Evolutionary conservation across 2,113 vertebrate genomes (phyloP), one percentile per base, ranked within the genome.

Genomic region (Nannospalax galili): DNA sequence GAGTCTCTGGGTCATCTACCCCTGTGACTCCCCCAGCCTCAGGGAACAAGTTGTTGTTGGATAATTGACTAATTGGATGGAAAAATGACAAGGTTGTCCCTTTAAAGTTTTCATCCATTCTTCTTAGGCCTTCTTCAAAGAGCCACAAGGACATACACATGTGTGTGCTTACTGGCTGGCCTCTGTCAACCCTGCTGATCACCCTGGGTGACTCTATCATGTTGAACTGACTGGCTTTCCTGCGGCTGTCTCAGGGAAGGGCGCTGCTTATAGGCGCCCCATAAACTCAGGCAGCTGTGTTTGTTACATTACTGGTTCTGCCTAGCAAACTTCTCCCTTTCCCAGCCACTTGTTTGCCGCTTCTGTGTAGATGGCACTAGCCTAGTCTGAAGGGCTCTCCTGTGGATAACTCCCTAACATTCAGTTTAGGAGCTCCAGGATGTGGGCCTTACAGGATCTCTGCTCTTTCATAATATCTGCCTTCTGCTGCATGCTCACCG

Each of bases 221-320:
- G 69, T 37, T 75, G 32, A 86, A 65, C 19, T 48, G 28, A 75
- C 80, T 52, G 26, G 24, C 74, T 52, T 75, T 16, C 37, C 88
- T 19, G 32, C 1, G 2, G 56, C 69, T 75, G 35, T 69, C n/a
- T 37, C 78, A 5, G 45, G 40, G 26, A 26, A 70, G 87, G 69
- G 37, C 0, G 1, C 48, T 77, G 81, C 45, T 80, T 56, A 48
- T 60, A 32, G 73, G 35, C 69, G 88, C 58, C 62, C 84, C 42
- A 24, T 52, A 72, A 82, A 37, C 56, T 37, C 56, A 69, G 75
- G 58, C 89, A 95, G 89, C 93, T 92, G 75, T 93, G 70, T 75
- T 89, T 62, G 88, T 86, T 86, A 40, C 62, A 72, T 62, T 84
- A n/a, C 77, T 84, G 19, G 56, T 42, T 69, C 45, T 84, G 62